Conservation (phyloP, 1,140 invertebrate genomes). For the Brachionus koreanus region DNA sequence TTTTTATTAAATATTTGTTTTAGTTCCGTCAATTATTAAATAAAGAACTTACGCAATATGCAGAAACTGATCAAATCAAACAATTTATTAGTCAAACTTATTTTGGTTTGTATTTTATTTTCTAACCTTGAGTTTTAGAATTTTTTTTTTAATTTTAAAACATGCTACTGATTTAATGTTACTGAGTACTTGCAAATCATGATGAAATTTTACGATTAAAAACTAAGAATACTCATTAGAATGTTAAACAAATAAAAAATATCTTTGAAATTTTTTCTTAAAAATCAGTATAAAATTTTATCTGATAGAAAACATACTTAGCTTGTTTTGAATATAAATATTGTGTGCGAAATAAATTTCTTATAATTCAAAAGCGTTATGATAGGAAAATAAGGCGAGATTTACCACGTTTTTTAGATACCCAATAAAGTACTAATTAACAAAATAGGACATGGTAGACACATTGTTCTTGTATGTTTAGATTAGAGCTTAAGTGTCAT, state of each 20-base stretch:
- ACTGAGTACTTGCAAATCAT: background rate
- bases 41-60: slow-evolving; percentile 97
- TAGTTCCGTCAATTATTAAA: slow-evolving; percentile 99
- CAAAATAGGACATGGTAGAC: background rate
- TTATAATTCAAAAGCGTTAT: slow-evolving; percentile 9
- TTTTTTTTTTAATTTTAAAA: background rate
- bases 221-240: background rate
- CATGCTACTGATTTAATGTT: background rate
- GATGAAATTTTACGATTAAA: background rate
- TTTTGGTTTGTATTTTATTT: slow-evolving; percentile 68
- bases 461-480: background rate
- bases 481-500: background rate
- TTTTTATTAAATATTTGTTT: slow-evolving; percentile 54
- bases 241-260: slow-evolving; percentile 26
- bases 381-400: background rate
- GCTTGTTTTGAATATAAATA: background rate
- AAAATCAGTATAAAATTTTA: background rate
- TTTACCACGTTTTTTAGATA: background rate
- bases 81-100: slow-evolving; percentile 98
- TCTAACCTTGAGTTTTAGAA: slow-evolving; percentile 46
- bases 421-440: background rate
- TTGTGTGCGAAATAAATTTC: slow-evolving; percentile 41
- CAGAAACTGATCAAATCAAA: slow-evolving; percentile 96
- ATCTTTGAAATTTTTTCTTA: background rate
- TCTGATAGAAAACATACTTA: background rate